Conservation (phyloP, 2,797 vertebrate genomes). For the Melanotaenia nigrans region DNA sequence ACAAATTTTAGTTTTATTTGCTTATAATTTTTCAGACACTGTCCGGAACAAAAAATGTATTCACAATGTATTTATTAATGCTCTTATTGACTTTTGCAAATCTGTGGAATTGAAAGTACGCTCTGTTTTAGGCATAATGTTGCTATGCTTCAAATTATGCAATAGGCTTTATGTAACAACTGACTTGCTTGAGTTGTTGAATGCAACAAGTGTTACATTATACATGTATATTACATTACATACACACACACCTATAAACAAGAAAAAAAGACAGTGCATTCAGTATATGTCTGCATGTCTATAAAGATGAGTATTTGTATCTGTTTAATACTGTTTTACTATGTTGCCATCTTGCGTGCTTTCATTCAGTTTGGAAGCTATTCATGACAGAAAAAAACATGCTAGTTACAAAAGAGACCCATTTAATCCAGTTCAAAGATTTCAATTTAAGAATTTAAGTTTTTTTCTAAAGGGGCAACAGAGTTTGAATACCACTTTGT, state of each 20-base stretch:
- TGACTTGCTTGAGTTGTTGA: background rate
- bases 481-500: conserved; percentile 17
- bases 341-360: conserved; percentile 20
- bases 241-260: too few species aligned
- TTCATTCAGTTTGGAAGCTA: conserved; percentile 14
- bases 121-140: background rate
- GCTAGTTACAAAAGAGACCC: background rate
- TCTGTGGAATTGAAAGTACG: background rate
- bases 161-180: background rate
- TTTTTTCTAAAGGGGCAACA: conserved; percentile 14
- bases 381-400: background rate
- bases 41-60: background rate
- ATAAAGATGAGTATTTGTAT: background rate
- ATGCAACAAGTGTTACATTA: background rate
- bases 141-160: background rate
- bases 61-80: background rate
- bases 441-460: background rate
- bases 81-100: conserved; percentile 2
- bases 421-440: conserved; percentile 3
- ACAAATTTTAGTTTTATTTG: conserved; percentile 5
- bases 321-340: background rate
- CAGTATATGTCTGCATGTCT: background rate
- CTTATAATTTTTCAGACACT: background rate
- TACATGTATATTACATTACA: background rate
- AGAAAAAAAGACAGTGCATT: background rate